phyloP scores from a whole-genome alignment of 2,113 vertebrate species.

The Heptranchias perlo region DNA sequence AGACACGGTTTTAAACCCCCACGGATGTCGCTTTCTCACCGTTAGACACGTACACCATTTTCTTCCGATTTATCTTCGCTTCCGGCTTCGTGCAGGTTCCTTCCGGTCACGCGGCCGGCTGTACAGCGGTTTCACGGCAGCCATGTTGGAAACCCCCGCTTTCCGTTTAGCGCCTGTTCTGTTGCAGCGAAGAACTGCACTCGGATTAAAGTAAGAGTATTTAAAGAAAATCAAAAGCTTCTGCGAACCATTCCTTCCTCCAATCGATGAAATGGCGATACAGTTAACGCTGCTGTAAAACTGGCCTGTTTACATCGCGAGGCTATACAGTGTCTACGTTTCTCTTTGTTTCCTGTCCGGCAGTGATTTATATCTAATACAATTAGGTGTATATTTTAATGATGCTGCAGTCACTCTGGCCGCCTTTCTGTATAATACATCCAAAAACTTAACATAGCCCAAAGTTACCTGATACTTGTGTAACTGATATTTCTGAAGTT shows the following conservation, averaged over 20 bases:
- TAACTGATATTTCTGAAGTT: neutral
- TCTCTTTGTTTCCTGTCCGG: neutral
- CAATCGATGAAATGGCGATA: neutral
- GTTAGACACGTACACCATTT: slow-evolving; percentile 90
- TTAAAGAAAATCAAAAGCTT: neutral
- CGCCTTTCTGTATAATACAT: neutral
- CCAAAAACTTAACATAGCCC: neutral
- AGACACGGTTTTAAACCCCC: neutral
- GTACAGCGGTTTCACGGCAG: neutral
- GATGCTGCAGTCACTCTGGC: too few relatives aligned
- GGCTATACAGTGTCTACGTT: neutral
- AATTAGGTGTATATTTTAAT: too few relatives aligned
- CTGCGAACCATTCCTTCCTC: neutral
- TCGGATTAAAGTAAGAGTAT: neutral
- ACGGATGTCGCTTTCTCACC: slow-evolving; percentile 56
- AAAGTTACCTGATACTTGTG: neutral
- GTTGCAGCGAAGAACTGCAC: neutral
- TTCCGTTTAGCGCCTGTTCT: neutral
- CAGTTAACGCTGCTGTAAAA: neutral
- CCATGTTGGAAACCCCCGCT: neutral
- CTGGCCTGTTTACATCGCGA: too few relatives aligned
- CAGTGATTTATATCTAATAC: too few relatives aligned
- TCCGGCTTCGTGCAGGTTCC: slow-evolving; percentile 25
- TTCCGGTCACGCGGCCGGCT: neutral
- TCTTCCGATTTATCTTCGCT: slow-evolving; percentile 43